Evolutionary conservation across 2,113 vertebrate species (phyloP).

Genomic region (Entomyzon cyanotis): DNA sequence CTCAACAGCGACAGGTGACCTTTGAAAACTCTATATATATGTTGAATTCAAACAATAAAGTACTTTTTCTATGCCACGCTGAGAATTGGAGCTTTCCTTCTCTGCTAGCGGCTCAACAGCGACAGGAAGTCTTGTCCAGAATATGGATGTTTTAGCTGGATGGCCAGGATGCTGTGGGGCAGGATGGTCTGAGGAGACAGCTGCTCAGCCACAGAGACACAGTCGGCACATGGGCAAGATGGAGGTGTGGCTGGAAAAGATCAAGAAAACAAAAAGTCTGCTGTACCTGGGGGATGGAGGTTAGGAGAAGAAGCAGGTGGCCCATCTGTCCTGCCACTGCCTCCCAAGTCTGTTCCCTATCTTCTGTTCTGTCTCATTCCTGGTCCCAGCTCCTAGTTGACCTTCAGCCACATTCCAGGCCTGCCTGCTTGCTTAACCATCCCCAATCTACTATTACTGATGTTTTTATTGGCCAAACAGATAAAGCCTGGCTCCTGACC

Average conservation of each 20-base stretch:
- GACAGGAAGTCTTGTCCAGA: neutral
- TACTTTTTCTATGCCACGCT: too few species aligned
- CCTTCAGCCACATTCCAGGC: neutral
- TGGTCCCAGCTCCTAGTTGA: neutral
- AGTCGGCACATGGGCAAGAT: neutral
- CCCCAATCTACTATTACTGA: neutral
- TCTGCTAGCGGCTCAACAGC: too few species aligned
- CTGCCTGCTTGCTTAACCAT: neutral
- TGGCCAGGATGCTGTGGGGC: neutral
- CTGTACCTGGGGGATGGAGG: neutral
- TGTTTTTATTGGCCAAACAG: neutral
- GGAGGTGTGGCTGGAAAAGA: neutral
- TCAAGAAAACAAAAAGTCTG: neutral
- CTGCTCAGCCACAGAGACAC: neutral
- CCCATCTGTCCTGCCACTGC: neutral
- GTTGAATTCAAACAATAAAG: too few species aligned
- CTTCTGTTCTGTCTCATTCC: neutral
- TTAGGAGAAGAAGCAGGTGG: neutral
- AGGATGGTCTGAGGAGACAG: neutral
- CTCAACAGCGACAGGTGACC: too few species aligned
- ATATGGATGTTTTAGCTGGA: fast-evolving
- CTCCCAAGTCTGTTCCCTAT: neutral
- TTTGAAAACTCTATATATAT: too few species aligned
- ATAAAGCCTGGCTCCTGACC: neutral
- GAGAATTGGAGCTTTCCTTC: too few species aligned